These are phyloP conservation scores for Patagioenas fasciata DNA, from an alignment of 2,113 vertebrate species.

Conservation along the genomic window DNA sequence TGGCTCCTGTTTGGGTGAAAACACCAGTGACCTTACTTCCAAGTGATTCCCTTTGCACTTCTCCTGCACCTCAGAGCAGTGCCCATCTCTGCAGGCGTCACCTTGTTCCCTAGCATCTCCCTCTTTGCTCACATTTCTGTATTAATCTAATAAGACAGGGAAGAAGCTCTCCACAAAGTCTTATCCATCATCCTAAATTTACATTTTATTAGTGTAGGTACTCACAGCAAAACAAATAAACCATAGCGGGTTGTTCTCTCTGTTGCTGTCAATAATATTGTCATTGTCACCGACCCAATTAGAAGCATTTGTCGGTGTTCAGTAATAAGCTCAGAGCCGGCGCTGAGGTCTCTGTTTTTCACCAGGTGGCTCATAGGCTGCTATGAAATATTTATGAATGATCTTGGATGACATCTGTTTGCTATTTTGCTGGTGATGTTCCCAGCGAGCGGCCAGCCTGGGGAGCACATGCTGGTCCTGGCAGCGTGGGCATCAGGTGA, in stretches of 20 bases:
- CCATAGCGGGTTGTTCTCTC: not conserved
- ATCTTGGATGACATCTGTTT: slow-evolving; percentile 72
- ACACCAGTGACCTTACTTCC: not conserved
- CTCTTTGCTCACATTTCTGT: not conserved
- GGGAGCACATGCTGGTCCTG: not conserved
- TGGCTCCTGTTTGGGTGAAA: not conserved
- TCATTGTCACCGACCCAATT: slow-evolving; percentile 26
- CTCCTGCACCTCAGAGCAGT: not conserved
- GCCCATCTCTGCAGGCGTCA: not conserved
- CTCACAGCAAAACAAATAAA: not conserved
- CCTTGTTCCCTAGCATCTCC: fast-evolving
- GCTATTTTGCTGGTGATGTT: slow-evolving; percentile 58
- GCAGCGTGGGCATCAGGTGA: not conserved
- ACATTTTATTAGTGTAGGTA: not conserved
- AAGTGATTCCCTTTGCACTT: not conserved
- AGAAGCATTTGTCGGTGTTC: slow-evolving; percentile 21
- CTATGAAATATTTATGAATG: slow-evolving; percentile 71
- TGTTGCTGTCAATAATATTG: slow-evolving; percentile 21
- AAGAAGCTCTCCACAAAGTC: not conserved
- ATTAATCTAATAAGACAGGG: not conserved
- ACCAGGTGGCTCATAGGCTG: slow-evolving; percentile 24
- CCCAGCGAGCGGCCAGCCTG: not conserved
- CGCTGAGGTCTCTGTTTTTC: slow-evolving; percentile 39
- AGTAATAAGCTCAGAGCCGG: slow-evolving; percentile 3
- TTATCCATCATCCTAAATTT: slow-evolving; percentile 8